Evolutionary conservation across 2,113 vertebrate genomes (phyloP).

Genomic region (Abramis brama): DNA sequence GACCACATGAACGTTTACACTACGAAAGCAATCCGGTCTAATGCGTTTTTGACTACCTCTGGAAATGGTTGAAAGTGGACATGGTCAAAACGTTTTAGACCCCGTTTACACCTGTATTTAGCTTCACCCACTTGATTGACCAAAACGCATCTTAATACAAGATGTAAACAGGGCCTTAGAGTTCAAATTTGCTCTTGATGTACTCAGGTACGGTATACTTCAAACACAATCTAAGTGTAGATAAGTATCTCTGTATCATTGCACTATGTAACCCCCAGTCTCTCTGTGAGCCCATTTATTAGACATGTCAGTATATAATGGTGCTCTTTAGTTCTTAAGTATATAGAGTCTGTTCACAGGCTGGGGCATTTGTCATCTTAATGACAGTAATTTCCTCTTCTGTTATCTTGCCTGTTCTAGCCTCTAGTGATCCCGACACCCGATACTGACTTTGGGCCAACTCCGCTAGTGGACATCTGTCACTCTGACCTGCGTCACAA

Average conservation of each 20-base stretch:
- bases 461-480: constrained; percentile 73
- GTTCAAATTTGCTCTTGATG: neutral
- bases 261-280: constrained; percentile 40
- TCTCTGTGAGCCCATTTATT: constrained; percentile 50
- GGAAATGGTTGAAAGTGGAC: too few relatives aligned
- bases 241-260: constrained; percentile 26
- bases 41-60: too few relatives aligned
- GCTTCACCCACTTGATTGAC: too few relatives aligned
- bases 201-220: neutral
- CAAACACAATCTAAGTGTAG: neutral
- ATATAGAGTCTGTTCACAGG: constrained; percentile 48
- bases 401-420: constrained; percentile 32
- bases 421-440: constrained; percentile 44
- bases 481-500: constrained; percentile 75
- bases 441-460: constrained; percentile 31
- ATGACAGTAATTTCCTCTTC: constrained; percentile 60
- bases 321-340: constrained; percentile 58
- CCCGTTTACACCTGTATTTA: too few relatives aligned
- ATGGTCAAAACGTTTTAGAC: too few relatives aligned
- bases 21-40: too few relatives aligned
- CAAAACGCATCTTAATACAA: too few relatives aligned
- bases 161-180: neutral
- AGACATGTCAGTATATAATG: constrained; percentile 57
- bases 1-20: too few relatives aligned
- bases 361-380: constrained; percentile 56